Percentiles rank a stretch among this genome's conserved stretches.
These are phyloP conservation scores for Serripes groenlandicus DNA, from an alignment of 2,888 invertebrate genomes.

Conservation along the genomic window DNA sequence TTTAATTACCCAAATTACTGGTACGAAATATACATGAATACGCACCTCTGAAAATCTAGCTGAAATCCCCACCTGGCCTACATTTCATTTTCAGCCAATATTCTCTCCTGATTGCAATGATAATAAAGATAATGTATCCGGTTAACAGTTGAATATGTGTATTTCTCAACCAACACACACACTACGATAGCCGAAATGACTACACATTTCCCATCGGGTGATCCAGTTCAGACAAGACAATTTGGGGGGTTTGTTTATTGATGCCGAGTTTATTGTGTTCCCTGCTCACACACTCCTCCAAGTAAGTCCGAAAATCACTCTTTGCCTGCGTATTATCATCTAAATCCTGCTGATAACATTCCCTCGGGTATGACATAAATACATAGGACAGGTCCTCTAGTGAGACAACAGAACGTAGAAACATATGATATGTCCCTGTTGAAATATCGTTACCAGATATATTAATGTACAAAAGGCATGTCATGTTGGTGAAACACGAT, in stretches of 20 bases:
- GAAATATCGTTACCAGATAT: slow-evolving; percentile 72
- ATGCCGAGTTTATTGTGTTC: slow-evolving; percentile 10
- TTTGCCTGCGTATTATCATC: neutral
- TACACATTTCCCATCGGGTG: slow-evolving; percentile 4
- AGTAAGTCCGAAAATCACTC: neutral
- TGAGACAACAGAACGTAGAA: slow-evolving; percentile 60
- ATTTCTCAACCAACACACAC: no score
- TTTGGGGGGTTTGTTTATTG: neutral
- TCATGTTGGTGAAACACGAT: slow-evolving; percentile 62
- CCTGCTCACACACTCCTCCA: neutral
- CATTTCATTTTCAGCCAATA: no score
- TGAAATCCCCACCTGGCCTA: no score
- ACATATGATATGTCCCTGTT: slow-evolving; percentile 35
- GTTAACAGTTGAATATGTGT: no score
- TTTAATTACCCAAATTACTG: no score
- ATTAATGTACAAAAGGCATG: slow-evolving; percentile 77
- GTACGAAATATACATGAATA: no score
- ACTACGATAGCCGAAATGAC: no score
- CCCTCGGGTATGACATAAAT: slow-evolving; percentile 66
- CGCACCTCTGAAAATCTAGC: no score
- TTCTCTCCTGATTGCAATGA: no score
- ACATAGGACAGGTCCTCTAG: slow-evolving; percentile 62
- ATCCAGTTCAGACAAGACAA: slow-evolving; percentile 2
- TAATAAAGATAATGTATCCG: no score
- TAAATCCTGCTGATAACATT: slow-evolving; percentile 57